Evolutionary conservation across 2,797 vertebrate species (phyloP), one percentile per base, ranked within the genome.

Genomic region (Typhlichthys subterraneus): DNA sequence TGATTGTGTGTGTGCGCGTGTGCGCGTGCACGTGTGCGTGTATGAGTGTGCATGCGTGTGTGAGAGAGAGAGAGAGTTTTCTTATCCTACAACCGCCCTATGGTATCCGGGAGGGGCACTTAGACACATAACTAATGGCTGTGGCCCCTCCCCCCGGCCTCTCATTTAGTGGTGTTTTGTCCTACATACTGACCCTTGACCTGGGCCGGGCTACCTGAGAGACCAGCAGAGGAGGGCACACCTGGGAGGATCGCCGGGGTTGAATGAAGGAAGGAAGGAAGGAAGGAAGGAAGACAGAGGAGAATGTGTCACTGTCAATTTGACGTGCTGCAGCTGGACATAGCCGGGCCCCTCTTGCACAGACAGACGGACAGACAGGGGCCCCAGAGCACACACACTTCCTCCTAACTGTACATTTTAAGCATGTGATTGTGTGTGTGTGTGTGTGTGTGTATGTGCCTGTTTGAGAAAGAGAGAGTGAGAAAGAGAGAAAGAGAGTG

Each of bases 181-280:
- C 69, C 64, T 65, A 70, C 63, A 69, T 47, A 70, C 68, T 82
- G 70, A 84, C 65, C 73, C 23, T 33, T 79, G 55, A 78, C 71
- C 65, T 23, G 33, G 61, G 48, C 50, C 60, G 52, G 52, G 50
- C 62, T 72, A 60, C 49, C 50, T 62, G 48, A 71, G 59, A 56
- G 53, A 31, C 63, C n/a, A 61, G 54, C 14, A 45, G 56, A 38
- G 45, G 42, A 23, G 61, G 15, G 58, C 19, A 59, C 53, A 61
- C n/a, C n/a, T 59, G 63, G 57, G 63, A 75, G 61, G 55, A 63
- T 50, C 55, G 57, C 15, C 53, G 48, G 69, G 61, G 59, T 59
- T 2, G 19, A 19, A 19, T 19, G 12, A 45, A n/a, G 29, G 9
- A 42, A 64, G 59, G 49, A 53, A 19, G 17, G 12, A 45, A 17